phyloP scores from a whole-genome alignment of 2,113 vertebrate genomes.

The Chiloscyllium plagiosum region DNA sequence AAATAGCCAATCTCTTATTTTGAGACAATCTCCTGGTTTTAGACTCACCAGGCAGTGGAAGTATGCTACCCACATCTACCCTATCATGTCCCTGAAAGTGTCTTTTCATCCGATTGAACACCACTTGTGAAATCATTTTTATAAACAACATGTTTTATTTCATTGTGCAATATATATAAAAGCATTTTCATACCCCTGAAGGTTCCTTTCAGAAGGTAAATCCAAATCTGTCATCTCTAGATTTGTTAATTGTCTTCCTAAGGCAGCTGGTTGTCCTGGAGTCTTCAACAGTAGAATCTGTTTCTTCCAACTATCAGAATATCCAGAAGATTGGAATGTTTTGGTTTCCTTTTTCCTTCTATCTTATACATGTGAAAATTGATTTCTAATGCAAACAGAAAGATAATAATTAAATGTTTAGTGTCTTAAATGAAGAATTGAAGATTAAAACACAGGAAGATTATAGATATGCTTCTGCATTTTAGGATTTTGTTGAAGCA shows the following conservation, averaged over 20 bases:
- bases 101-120: background rate
- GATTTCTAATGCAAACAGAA: background rate
- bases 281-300: background rate
- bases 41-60: too few species aligned
- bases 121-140: background rate
- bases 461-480: background rate
- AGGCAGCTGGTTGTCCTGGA: background rate
- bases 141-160: background rate
- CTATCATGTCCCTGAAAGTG: too few species aligned
- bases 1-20: too few species aligned
- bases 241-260: background rate
- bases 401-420: background rate
- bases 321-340: background rate
- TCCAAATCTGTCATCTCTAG: background rate
- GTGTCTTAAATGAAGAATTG: background rate
- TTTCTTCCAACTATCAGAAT: background rate
- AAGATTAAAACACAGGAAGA: background rate
- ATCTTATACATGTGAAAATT: background rate
- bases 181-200: background rate
- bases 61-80: too few species aligned
- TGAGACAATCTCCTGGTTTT: too few species aligned
- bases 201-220: background rate
- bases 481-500: background rate
- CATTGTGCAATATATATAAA: background rate
- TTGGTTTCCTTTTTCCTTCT: background rate